Percentiles rank a stretch among this genome's conserved stretches.
Evolutionary conservation across 2,113 vertebrate species (phyloP).

Genomic region (Eolophus roseicapilla): DNA sequence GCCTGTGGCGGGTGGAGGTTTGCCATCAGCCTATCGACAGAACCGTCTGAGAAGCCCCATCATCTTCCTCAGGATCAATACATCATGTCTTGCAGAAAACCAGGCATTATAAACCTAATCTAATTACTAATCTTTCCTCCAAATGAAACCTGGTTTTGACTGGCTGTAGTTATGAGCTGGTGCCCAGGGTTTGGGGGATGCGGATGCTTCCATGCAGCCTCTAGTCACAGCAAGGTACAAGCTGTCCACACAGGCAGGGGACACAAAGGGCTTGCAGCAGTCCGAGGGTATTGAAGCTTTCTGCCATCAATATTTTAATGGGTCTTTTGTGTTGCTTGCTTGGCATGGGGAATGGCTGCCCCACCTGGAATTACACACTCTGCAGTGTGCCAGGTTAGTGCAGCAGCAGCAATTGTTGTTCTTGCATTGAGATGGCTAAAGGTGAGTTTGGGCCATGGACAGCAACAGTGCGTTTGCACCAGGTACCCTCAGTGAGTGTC

Average conservation of each 20-base stretch:
- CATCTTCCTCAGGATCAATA: not conserved
- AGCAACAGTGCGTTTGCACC: not conserved
- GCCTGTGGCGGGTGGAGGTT: not conserved
- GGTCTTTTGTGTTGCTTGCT: not conserved
- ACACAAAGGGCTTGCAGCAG: not conserved
- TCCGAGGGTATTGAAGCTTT: not conserved
- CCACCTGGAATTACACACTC: not conserved
- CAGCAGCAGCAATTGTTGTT: not conserved
- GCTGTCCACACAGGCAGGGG: rapidly evolving
- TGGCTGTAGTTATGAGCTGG: not conserved
- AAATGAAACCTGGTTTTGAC: not conserved
- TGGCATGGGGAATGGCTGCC: not conserved
- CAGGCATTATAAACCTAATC: not conserved
- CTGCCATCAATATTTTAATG: slow-evolving; percentile 18
- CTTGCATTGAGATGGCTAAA: not conserved
- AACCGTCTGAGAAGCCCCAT: not conserved
- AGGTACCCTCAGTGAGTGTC: rapidly evolving
- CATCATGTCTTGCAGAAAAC: not conserved
- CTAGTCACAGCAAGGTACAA: rapidly evolving
- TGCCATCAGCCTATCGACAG: not conserved
- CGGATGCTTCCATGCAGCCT: rapidly evolving
- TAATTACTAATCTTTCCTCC: not conserved
- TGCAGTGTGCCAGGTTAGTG: not conserved
- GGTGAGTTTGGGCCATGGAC: not conserved
- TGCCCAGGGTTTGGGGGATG: not conserved